Evolutionary conservation across 2,888 invertebrate genomes (phyloP), one percentile per base, ranked within the genome.

Genomic region (Callyntrura guangdongensis): DNA sequence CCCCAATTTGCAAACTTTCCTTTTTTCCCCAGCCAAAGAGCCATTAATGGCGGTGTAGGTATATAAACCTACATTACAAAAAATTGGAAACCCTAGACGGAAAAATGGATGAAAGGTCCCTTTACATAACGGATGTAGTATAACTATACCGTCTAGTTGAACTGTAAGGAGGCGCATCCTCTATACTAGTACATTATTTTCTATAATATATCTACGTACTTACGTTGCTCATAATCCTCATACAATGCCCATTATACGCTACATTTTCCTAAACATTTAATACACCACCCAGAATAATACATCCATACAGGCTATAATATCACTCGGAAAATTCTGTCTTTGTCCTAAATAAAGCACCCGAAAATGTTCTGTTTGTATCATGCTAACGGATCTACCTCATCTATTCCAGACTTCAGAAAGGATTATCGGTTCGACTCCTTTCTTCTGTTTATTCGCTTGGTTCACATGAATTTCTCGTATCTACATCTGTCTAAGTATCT

Each of bases 401-500:
- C 17, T 59, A 59, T 59, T 59, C 17, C 59, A 17, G n/a, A 6
- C 59, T 64, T 25, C 64, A 64, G 59, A 64, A 59, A 67, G 12
- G 64, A 36, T 83, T 83, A 64, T 36, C 82, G 64, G 82, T 47
- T 64, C 82, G 82, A 47, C 36, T 59, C 49, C 67, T 59, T 82
- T 84, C 17, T 67, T 49, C 14, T 27, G 11, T 25, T 2, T n/a
- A n/a, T n/a, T n/a, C n/a, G n/a, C n/a, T n/a, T n/a, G n/a, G n/a
- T n/a, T n/a, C n/a, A n/a, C n/a, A n/a, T 67, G 8, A 69, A 17
- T 53, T 82, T 56, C 6, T n/a, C 2, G 27, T 72, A 45, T 47
- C 36, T 36, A 49, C 49, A 69, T 67, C 47, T 49, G 9, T 69
- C 36, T 36, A 72, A 79, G 69, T 82, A 86, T 72, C 82, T 67